Evolutionary conservation across 2,113 vertebrate species (phyloP).

Genomic region (Nycticebus coucang): DNA sequence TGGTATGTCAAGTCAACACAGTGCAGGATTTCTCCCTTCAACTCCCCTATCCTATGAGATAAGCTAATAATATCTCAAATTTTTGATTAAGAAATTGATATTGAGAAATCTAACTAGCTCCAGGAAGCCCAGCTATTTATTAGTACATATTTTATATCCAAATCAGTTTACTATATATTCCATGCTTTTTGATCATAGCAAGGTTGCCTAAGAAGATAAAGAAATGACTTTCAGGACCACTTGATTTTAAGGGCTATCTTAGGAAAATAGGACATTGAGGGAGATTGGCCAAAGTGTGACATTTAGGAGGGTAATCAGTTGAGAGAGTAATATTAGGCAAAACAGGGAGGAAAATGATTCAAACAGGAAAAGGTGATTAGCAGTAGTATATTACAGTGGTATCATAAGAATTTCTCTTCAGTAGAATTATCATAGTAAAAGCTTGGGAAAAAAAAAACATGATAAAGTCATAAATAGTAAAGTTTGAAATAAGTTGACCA

Average conservation of each 20-base stretch:
- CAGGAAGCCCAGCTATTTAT: not conserved
- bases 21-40: not conserved
- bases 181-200: not conserved
- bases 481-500: not conserved
- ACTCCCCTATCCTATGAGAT: not conserved
- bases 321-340: not conserved
- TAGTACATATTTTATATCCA: not conserved
- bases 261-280: not conserved
- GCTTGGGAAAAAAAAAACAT: not conserved
- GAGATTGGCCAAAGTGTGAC: not conserved
- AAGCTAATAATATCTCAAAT: not conserved
- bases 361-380: not conserved
- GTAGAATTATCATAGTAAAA: not conserved
- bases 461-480: not conserved
- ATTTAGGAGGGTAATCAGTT: not conserved
- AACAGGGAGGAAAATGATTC: not conserved
- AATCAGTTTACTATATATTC: not conserved
- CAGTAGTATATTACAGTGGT: not conserved
- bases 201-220: not conserved
- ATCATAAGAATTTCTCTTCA: constrained; percentile 14
- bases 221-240: not conserved
- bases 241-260: not conserved
- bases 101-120: not conserved
- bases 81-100: not conserved
- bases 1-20: not conserved